Conservation (phyloP, 2,113 vertebrate species). For the Hypanus sabinus region DNA sequence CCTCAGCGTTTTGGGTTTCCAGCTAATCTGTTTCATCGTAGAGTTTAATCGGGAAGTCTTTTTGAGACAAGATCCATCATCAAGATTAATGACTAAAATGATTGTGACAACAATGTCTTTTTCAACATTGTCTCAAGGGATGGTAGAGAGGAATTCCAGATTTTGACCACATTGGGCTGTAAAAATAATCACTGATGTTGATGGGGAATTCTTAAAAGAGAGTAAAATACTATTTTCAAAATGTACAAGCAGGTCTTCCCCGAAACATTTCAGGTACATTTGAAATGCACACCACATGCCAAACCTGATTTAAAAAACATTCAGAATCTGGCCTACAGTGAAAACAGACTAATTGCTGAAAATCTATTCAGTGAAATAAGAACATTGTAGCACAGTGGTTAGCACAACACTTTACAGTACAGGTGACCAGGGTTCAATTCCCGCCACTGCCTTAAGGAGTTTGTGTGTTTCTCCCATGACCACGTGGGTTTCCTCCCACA, state of each 20-base stretch:
- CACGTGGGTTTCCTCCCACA: too few relatives aligned
- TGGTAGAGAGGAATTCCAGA: neutral
- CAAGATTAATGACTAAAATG: conserved; percentile 3
- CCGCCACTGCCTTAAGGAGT: too few relatives aligned
- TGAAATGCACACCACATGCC: neutral
- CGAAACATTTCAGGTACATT: neutral
- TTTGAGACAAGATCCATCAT: conserved; percentile 6
- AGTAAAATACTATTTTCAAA: neutral
- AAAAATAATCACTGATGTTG: neutral
- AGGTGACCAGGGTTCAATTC: too few relatives aligned
- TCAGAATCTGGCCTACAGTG: neutral
- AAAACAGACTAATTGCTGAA: neutral
- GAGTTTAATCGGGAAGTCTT: conserved; percentile 9
- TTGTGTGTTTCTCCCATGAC: too few relatives aligned
- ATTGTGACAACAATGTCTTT: conserved; percentile 24
- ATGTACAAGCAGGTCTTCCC: neutral
- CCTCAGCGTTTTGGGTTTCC: neutral
- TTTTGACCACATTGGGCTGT: neutral
- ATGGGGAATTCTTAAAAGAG: neutral
- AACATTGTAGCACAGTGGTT: neutral
- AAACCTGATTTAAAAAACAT: neutral
- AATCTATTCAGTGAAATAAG: neutral
- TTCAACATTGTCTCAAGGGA: neutral
- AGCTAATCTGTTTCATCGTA: neutral
- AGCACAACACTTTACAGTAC: too few relatives aligned